Evolutionary conservation across 2,113 vertebrate genomes (phyloP).

Genomic region (Hyaena hyaena): DNA sequence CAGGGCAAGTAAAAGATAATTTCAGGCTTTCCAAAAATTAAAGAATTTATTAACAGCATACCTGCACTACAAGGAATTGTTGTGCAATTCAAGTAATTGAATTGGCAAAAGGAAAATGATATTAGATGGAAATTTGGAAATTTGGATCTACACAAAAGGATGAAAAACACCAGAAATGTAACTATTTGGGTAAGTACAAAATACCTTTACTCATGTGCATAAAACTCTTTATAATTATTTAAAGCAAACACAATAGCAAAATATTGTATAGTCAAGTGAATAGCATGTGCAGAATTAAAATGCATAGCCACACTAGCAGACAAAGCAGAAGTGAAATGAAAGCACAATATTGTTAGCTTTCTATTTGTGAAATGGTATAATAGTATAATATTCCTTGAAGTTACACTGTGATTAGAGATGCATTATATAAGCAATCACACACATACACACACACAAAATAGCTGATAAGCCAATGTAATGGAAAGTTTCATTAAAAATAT

Average conservation of each 20-base stretch:
- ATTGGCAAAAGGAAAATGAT: neutral
- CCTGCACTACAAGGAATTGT: neutral
- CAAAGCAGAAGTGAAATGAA: neutral
- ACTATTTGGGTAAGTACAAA: neutral
- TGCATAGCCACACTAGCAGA: neutral
- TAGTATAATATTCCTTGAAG: neutral
- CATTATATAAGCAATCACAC: neutral
- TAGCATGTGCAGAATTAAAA: neutral
- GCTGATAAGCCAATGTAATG: neutral
- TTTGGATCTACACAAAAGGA: neutral
- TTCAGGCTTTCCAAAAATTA: neutral
- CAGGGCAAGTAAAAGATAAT: neutral
- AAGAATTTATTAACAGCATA: neutral
- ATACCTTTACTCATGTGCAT: neutral
- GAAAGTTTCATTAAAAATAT: neutral
- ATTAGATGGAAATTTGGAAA: neutral
- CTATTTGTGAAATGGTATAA: neutral
- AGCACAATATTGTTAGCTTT: neutral
- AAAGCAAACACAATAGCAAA: neutral
- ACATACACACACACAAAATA: neutral
- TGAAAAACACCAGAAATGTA: neutral
- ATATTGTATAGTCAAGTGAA: neutral
- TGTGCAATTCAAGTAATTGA: no score
- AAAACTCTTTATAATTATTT: neutral
- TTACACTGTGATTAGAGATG: neutral